A percentile compares a stretch with the other conserved stretches of the same genome.
phyloP scores from a whole-genome alignment of 1,140 invertebrate species.

The Paracyclopina nana region DNA sequence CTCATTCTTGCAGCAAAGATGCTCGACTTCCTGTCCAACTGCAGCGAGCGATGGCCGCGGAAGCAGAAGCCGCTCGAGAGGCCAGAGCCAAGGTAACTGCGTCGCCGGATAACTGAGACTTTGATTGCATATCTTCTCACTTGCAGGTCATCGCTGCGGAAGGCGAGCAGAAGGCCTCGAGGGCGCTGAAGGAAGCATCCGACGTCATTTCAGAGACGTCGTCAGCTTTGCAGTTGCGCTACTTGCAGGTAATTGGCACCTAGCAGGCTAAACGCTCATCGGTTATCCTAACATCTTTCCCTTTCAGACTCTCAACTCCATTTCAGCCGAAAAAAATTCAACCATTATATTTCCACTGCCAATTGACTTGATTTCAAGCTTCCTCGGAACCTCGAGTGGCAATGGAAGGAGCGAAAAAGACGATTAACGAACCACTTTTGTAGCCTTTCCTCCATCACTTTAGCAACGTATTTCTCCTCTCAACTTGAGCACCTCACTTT shows the following conservation, averaged over 20 bases:
- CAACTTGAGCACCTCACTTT: no score
- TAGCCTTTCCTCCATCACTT: no score
- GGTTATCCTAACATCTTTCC: not conserved
- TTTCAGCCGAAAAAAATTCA: conserved; percentile 92
- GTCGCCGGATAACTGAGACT: not conserved
- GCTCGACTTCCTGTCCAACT: conserved; percentile 2
- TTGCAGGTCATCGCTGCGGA: conserved; percentile 34
- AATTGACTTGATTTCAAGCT: conserved; percentile 38
- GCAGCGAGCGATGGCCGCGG: not conserved
- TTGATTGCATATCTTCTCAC: not conserved
- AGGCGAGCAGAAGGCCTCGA: conserved; percentile 32
- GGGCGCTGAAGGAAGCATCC: conserved; percentile 31
- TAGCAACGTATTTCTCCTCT: no score
- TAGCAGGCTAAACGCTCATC: not conserved
- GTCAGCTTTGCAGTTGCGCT: conserved; percentile 21
- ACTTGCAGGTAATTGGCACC: conserved; percentile 19
- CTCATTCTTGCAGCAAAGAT: conserved; percentile 1
- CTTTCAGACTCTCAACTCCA: conserved; percentile 69
- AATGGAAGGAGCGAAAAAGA: no score
- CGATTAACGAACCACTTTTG: no score
- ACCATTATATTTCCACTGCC: conserved; percentile 93
- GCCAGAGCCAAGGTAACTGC: not conserved
- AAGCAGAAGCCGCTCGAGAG: not conserved
- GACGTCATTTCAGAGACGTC: conserved; percentile 27
- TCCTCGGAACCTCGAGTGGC: not conserved